A percentile compares a stretch with the other conserved stretches of the same genome.
phyloP scores from a whole-genome alignment of 1,140 invertebrate genomes.

The Pomacea maculata region DNA sequence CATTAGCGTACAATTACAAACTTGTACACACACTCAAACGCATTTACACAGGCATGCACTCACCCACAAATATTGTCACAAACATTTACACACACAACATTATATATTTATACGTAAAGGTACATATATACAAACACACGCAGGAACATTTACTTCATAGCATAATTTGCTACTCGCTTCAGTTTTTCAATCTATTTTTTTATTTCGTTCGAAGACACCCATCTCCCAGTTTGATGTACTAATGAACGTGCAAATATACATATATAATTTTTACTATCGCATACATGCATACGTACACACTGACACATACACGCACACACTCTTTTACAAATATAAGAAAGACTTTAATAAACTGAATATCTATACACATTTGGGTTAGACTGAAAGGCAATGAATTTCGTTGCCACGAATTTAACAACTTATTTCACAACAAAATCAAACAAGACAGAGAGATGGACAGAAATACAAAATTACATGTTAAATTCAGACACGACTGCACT shows the following conservation, averaged over 20 bases:
- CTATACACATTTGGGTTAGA: no score
- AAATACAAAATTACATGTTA: no score
- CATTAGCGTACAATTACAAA: background rate
- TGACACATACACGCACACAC: background rate
- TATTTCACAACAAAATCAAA: no score
- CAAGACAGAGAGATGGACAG: no score
- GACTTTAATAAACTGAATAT: background rate
- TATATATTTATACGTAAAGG: background rate
- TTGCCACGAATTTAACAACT: no score
- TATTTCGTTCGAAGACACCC: no score
- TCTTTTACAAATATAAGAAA: background rate
- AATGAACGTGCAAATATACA: background rate
- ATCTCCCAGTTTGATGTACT: background rate
- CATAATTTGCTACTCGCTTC: no score
- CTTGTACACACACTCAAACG: conserved; percentile 1
- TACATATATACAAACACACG: background rate
- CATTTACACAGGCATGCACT: conserved; percentile 3
- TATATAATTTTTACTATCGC: background rate
- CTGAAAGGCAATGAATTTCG: no score
- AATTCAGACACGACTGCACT: no score
- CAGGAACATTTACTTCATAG: background rate
- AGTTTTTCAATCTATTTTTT: no score
- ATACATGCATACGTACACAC: background rate
- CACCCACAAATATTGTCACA: background rate
- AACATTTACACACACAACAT: background rate